A percentile compares a stretch with the other conserved stretches of the same genome.
phyloP scores from a whole-genome alignment of 2,113 vertebrate genomes.

The Rhea pennata region DNA sequence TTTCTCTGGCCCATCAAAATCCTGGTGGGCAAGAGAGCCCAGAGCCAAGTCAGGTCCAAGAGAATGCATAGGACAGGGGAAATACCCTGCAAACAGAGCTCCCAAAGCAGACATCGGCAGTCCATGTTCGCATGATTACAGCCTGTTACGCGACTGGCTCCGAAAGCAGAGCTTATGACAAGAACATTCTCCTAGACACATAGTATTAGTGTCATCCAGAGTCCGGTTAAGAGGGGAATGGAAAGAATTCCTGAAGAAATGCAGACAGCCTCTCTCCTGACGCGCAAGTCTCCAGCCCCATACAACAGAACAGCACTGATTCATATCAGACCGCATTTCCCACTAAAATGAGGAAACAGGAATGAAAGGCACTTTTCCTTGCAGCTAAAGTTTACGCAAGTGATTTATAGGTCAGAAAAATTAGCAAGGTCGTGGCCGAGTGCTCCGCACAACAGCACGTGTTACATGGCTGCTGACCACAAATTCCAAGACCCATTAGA shows the following conservation, averaged over 20 bases:
- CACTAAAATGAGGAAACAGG: constrained; percentile 50
- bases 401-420: constrained; percentile 63
- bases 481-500: constrained; percentile 59
- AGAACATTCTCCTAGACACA: not conserved
- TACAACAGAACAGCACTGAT: not conserved
- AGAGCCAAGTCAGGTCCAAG: not conserved
- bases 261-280: constrained; percentile 44
- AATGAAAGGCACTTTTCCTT: constrained; percentile 59
- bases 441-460: not conserved
- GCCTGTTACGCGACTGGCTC: not conserved
- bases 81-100: not conserved
- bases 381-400: not conserved
- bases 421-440: not conserved
- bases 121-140: constrained; percentile 7
- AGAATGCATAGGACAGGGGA: not conserved
- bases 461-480: constrained; percentile 47
- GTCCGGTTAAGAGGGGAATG: constrained; percentile 31
- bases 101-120: not conserved
- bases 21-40: not conserved
- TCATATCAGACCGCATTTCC: constrained; percentile 25
- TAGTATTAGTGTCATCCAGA: constrained; percentile 42
- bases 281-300: not conserved
- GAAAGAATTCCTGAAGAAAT: constrained; percentile 62
- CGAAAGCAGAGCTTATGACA: not conserved
- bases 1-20: not conserved